Evolutionary conservation across 2,888 invertebrate genomes (phyloP).

Genomic region (Cantharis rufa): DNA sequence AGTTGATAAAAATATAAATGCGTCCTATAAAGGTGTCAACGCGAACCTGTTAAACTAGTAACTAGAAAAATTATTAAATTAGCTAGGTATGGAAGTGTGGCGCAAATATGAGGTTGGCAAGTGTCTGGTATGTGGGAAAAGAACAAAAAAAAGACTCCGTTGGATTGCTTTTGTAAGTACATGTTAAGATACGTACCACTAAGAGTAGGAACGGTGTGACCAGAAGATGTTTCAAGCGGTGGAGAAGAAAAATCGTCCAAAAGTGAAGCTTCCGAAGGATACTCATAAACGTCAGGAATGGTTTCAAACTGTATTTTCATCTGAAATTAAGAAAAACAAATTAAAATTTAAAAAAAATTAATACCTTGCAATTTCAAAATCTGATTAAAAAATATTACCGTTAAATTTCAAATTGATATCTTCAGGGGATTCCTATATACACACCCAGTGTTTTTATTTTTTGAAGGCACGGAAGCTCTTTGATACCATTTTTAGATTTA

Average conservation of each 20-base stretch:
- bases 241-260: constrained; percentile 61
- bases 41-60: not conserved
- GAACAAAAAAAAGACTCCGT: not conserved
- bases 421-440: too few species aligned
- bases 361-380: too few species aligned
- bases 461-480: too few species aligned
- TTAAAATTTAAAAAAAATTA: too few species aligned
- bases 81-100: not conserved
- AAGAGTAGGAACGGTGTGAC: constrained; percentile 24
- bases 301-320: constrained; percentile 88
- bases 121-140: not conserved
- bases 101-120: not conserved
- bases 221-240: constrained; percentile 16
- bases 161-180: too few species aligned
- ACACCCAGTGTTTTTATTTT: too few species aligned
- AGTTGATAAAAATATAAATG: not conserved
- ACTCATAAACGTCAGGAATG: constrained; percentile 87
- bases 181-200: constrained; percentile 12
- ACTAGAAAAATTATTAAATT: not conserved
- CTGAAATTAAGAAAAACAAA: constrained; percentile 60
- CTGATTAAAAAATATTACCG: too few species aligned
- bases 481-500: too few species aligned
- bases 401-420: too few species aligned
- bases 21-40: too few species aligned
- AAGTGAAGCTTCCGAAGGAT: constrained; percentile 88